phyloP scores from a whole-genome alignment of 2,797 vertebrate species.

The Yasuhikotakia modesta region DNA sequence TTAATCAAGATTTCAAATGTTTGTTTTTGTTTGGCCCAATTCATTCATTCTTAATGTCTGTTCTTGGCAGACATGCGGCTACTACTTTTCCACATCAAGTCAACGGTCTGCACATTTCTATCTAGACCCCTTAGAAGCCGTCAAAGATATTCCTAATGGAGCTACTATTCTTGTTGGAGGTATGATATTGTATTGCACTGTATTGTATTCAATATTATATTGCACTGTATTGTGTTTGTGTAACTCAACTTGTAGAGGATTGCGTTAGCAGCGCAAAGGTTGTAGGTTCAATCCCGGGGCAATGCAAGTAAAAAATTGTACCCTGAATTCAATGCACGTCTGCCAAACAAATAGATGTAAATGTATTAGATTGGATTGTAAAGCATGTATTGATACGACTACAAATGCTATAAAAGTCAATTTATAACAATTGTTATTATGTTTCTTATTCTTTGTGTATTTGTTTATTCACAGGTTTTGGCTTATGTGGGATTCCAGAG shows the following conservation, averaged over 20 bases:
- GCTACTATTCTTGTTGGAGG: slow-evolving; percentile 92
- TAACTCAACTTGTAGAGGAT: too few species aligned
- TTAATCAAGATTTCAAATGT: slow-evolving; percentile 49
- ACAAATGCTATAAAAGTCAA: not conserved
- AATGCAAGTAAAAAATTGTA: too few species aligned
- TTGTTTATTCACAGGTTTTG: slow-evolving; percentile 82
- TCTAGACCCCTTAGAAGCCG: slow-evolving; percentile 83
- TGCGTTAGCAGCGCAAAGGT: too few species aligned
- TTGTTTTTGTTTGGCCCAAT: slow-evolving; percentile 36
- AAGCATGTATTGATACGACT: not conserved
- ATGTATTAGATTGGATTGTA: not conserved
- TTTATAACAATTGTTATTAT: too few species aligned
- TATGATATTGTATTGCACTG: slow-evolving; percentile 65
- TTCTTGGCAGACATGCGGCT: slow-evolving; percentile 75
- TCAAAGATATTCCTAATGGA: slow-evolving; percentile 90
- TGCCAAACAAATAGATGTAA: too few species aligned
- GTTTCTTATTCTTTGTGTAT: not conserved
- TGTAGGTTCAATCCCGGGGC: too few species aligned
- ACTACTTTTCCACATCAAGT: slow-evolving; percentile 85
- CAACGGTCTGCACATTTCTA: slow-evolving; percentile 81
- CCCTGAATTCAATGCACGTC: too few species aligned
- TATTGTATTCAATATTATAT: too few species aligned
- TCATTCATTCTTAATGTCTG: not conserved
- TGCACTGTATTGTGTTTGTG: too few species aligned
- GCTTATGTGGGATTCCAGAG: slow-evolving; percentile 96